Base-by-base conservation (phyloP, 2,797 vertebrate species). In the Rhinoraja longicauda region DNA sequence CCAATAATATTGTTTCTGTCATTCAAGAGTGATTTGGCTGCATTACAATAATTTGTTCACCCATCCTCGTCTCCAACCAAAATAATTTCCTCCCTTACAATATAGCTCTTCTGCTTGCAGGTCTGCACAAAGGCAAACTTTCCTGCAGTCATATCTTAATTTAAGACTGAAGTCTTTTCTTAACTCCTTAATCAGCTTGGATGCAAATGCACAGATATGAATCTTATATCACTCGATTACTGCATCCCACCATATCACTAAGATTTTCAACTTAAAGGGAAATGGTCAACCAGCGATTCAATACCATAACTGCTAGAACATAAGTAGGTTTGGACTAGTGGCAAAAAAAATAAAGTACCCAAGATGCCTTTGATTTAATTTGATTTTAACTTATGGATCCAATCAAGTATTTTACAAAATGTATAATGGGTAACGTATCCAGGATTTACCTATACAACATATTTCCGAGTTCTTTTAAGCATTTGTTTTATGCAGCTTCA, bases 361-460 rank as follows among this genome's bases (percentile, higher is more conserved):
- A 82, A 81, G 7, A 53, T 86, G 29, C n/a, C n/a, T 36, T 26
- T 57, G 21, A 82, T 8, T 86, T 57, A 84, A 57, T 84, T 57
- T 59, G 82, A 59, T 26, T 10, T 59, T 24, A 84, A 59, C 84
- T 29, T 67, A 36, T n/a, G n/a, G n/a, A 88, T 88, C 17, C 17
- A 88, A 64, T n/a, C 29, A 88, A 21, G 19, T 32, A 36, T 67
- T 88, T 88, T 88, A 88, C 29, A 88, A 88, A 88, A 8, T 72
- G 5, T 72, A 21, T 72, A 24, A 21, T 72, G 24, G 21, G 19
- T 21, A 19, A 72, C 19, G 70, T 72, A 72, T 72, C 21, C 21
- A 24, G 17, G 13, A 72, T 72, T 72, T 72, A 72, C 5, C 70
- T 19, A 72, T 21, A n/a, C 53, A 86, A 62, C n/a, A 64, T 4